Evolutionary conservation across 2,797 vertebrate genomes (phyloP).

Genomic region (Lindbergichthys nudifrons): DNA sequence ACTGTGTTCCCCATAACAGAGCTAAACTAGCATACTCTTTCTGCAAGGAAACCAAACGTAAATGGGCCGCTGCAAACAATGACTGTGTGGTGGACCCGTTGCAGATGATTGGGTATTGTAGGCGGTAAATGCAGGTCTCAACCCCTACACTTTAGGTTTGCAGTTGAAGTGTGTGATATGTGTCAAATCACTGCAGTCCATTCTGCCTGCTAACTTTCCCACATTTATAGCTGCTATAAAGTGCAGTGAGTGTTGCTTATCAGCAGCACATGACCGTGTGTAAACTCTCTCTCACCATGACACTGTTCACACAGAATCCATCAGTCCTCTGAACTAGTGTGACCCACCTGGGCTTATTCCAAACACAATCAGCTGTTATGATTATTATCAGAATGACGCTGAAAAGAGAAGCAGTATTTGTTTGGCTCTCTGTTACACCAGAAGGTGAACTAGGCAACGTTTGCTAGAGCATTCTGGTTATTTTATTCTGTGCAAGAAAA

Average conservation of each 20-base stretch:
- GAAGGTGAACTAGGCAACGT: not conserved
- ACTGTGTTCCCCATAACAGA: not conserved
- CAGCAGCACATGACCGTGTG: conserved; percentile 15
- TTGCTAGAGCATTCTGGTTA: not conserved
- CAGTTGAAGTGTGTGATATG: not conserved
- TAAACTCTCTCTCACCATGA: conserved; percentile 18
- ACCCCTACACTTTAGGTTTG: not conserved
- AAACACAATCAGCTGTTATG: conserved; percentile 20
- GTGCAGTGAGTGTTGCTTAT: conserved; percentile 23
- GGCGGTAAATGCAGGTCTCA: not conserved
- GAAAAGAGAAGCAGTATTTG: not conserved
- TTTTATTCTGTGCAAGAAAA: not conserved
- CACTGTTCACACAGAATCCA: conserved; percentile 6
- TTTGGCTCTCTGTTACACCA: not conserved
- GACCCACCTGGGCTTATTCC: conserved; percentile 1
- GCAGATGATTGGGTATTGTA: not conserved
- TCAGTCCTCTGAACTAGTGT: not conserved
- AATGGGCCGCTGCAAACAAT: not conserved
- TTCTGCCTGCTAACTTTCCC: conserved; percentile 21
- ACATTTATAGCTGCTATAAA: conserved; percentile 57
- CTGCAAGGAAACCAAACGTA: not conserved
- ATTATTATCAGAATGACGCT: conserved; percentile 12
- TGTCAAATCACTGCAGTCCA: conserved; percentile 25
- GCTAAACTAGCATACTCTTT: not conserved
- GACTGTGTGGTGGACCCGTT: not conserved